Evolutionary conservation across 1,140 invertebrate species (phyloP).

Genomic region (Stenopsyche tienmushanensis): DNA sequence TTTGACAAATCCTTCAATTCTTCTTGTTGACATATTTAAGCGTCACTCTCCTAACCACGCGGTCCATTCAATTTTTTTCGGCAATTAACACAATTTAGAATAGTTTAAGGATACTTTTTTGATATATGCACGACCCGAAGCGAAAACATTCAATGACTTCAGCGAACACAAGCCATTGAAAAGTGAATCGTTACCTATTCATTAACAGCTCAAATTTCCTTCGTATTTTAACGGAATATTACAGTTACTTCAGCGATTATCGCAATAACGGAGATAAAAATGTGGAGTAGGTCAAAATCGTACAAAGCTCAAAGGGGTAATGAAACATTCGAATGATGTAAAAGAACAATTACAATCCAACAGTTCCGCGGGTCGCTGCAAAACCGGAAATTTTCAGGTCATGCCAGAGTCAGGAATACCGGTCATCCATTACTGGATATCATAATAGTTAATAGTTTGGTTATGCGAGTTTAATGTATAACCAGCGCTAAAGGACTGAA

Average conservation of each 20-base stretch:
- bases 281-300: not conserved
- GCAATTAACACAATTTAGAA: not conserved
- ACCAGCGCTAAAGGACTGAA: not conserved
- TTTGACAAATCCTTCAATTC: not conserved
- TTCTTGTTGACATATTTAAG: not conserved
- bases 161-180: not conserved
- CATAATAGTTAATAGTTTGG: not conserved
- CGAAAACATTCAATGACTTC: not conserved
- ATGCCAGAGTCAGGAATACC: not conserved
- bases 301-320: no score
- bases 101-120: no score
- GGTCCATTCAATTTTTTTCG: no score
- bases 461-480: constrained; percentile 2
- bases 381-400: not conserved
- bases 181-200: constrained; percentile 13
- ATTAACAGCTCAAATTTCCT: not conserved
- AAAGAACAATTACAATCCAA: no score
- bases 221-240: constrained; percentile 11
- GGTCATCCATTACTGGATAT: not conserved
- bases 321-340: no score
- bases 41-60: not conserved
- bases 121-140: not conserved
- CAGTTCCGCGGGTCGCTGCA: not conserved
- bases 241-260: constrained; percentile 11
- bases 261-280: not conserved